Conservation (phyloP, 2,113 vertebrate genomes). For the Oenanthe oenanthe region DNA sequence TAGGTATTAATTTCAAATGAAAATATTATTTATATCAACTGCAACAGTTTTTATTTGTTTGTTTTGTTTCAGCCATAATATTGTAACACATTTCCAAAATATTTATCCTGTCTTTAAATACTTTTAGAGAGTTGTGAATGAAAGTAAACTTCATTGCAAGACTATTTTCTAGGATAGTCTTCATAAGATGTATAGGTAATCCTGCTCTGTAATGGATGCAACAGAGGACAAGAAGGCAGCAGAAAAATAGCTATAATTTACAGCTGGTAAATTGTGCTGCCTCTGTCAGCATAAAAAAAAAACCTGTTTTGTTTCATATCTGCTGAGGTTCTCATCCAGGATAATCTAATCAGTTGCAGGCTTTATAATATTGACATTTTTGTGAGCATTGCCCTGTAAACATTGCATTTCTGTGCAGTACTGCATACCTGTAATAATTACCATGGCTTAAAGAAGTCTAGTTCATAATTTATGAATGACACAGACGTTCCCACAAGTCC, state of each 20-base stretch:
- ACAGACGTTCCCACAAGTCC: neutral
- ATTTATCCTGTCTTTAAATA: neutral
- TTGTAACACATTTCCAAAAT: neutral
- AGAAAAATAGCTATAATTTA: neutral
- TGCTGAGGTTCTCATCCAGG: neutral
- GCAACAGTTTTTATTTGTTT: neutral
- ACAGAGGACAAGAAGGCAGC: neutral
- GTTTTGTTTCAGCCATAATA: neutral
- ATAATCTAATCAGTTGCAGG: neutral
- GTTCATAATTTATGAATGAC: slow-evolving; percentile 38
- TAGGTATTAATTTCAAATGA: neutral
- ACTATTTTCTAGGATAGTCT: neutral
- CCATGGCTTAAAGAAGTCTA: neutral
- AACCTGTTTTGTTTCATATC: neutral
- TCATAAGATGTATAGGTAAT: neutral
- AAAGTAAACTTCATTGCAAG: neutral
- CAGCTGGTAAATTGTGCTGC: neutral
- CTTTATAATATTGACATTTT: slow-evolving; percentile 25
- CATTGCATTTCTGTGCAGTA: neutral
- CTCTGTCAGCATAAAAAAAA: neutral
- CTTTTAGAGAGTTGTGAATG: neutral
- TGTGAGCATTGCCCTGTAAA: neutral
- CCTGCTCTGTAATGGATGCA: neutral
- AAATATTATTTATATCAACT: neutral
- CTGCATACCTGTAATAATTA: slow-evolving; percentile 9